phyloP scores from a whole-genome alignment of 2,797 vertebrate genomes.

The Jordanella pulchra region DNA sequence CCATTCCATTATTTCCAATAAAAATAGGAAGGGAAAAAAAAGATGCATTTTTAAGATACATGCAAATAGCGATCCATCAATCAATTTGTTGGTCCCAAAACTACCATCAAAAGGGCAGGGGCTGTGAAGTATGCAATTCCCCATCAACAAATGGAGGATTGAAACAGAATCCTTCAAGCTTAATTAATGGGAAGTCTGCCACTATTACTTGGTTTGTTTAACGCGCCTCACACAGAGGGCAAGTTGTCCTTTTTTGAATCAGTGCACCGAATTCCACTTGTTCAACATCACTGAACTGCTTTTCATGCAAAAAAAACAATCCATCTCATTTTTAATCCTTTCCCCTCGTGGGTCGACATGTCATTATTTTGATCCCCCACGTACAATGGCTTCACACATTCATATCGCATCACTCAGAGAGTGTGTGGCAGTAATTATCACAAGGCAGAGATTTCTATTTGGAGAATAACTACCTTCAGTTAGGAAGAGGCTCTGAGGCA shows the following conservation, averaged over 20 bases:
- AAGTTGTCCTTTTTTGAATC: slow-evolving; percentile 82
- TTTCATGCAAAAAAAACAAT: slow-evolving; percentile 78
- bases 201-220: slow-evolving; percentile 84
- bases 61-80: slow-evolving; percentile 85
- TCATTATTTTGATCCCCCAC: slow-evolving; percentile 79
- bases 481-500: slow-evolving; percentile 61
- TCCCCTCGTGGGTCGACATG: slow-evolving; percentile 74
- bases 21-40: slow-evolving; percentile 50
- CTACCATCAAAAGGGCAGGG: slow-evolving; percentile 79
- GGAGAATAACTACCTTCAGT: slow-evolving; percentile 70
- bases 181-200: slow-evolving; percentile 82
- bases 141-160: slow-evolving; percentile 80
- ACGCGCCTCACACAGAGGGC: slow-evolving; percentile 79
- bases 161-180: slow-evolving; percentile 79
- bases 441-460: slow-evolving; percentile 70
- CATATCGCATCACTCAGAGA: slow-evolving; percentile 56
- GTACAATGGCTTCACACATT: slow-evolving; percentile 69
- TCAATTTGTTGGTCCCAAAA: slow-evolving; percentile 81
- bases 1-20: slow-evolving; percentile 70
- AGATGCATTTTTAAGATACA: slow-evolving; percentile 79
- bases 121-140: slow-evolving; percentile 83
- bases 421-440: slow-evolving; percentile 72
- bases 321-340: slow-evolving; percentile 77
- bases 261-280: slow-evolving; percentile 77
- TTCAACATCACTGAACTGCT: slow-evolving; percentile 79